Percentiles rank a stretch among this genome's conserved stretches.
These are phyloP conservation scores for Mormyrus proboscirostris DNA, from an alignment of 2,797 vertebrate genomes.

Conservation along the genomic window DNA sequence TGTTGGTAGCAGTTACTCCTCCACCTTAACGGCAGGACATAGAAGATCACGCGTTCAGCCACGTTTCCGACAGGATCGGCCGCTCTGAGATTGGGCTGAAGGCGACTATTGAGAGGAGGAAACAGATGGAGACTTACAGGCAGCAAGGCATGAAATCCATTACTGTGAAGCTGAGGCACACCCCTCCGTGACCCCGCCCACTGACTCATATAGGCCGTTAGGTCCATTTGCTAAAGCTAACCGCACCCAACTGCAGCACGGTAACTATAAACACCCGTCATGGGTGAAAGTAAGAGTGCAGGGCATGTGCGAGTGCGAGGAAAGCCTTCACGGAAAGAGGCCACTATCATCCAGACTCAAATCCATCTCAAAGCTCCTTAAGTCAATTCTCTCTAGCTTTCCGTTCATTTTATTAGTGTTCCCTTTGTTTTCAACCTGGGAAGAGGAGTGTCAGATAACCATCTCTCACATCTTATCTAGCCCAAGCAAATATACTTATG, in stretches of 20 bases:
- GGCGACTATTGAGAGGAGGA: background rate
- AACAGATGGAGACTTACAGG: background rate
- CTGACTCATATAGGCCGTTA: constrained; percentile 6
- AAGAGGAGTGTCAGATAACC: background rate
- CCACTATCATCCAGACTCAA: background rate
- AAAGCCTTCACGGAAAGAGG: background rate
- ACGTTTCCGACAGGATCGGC: background rate
- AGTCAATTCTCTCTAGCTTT: background rate
- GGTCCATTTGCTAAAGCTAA: background rate
- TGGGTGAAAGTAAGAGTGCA: background rate
- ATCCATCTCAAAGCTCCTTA: background rate
- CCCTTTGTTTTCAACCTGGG: background rate
- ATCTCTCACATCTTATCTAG: background rate
- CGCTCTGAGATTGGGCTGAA: background rate
- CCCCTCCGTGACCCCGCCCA: background rate
- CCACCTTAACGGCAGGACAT: background rate
- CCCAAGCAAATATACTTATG: background rate
- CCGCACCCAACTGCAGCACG: background rate
- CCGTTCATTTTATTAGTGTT: background rate
- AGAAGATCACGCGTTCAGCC: background rate
- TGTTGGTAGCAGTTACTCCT: background rate
- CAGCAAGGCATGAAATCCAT: background rate
- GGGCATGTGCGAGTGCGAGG: background rate
- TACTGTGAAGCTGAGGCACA: background rate
- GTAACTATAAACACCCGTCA: background rate